phyloP scores from a whole-genome alignment of 2,888 invertebrate genomes.

The Xanthia icteritia region DNA sequence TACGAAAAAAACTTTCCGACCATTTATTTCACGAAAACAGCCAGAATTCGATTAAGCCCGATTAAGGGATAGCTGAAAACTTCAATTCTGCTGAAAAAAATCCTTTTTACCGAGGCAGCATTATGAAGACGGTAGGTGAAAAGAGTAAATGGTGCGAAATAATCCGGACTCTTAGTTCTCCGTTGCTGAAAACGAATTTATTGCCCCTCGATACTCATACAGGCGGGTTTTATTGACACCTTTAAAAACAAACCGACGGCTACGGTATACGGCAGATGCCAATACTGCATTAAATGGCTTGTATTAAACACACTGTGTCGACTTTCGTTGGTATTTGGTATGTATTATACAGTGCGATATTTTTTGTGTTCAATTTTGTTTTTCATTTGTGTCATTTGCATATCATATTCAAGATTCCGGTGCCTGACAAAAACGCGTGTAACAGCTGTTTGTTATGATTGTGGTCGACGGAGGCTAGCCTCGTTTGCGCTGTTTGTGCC shows the following conservation, averaged over 20 bases:
- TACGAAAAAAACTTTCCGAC: constrained; percentile 51
- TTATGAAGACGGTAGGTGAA: constrained; percentile 88
- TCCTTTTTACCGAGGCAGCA: constrained; percentile 83
- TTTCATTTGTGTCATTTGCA: constrained; percentile 57
- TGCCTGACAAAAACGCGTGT: constrained; percentile 49
- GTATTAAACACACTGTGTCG: constrained; percentile 32
- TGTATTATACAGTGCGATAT: constrained; percentile 39
- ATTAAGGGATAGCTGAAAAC: constrained; percentile 81
- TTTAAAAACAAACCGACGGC: constrained; percentile 71
- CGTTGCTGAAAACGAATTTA: constrained; percentile 88
- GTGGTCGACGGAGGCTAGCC: constrained; percentile 9
- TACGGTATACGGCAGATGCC: constrained; percentile 50
- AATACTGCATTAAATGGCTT: constrained; percentile 50
- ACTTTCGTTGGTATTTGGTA: constrained; percentile 27
- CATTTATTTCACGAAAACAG: constrained; percentile 67
- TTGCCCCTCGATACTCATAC: constrained; percentile 84
- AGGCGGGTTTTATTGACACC: constrained; percentile 85
- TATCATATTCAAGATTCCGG: constrained; percentile 51
- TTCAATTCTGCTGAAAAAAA: constrained; percentile 83
- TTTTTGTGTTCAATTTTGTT: constrained; percentile 57
- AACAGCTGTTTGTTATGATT: constrained; percentile 54
- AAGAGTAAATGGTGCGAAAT: constrained; percentile 89
- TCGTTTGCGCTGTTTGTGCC: constrained; percentile 37
- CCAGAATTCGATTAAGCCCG: constrained; percentile 79
- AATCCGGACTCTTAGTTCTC: constrained; percentile 89